Base-by-base conservation (phyloP, 2,113 vertebrate species). In the Cranoglanis bouderius region DNA sequence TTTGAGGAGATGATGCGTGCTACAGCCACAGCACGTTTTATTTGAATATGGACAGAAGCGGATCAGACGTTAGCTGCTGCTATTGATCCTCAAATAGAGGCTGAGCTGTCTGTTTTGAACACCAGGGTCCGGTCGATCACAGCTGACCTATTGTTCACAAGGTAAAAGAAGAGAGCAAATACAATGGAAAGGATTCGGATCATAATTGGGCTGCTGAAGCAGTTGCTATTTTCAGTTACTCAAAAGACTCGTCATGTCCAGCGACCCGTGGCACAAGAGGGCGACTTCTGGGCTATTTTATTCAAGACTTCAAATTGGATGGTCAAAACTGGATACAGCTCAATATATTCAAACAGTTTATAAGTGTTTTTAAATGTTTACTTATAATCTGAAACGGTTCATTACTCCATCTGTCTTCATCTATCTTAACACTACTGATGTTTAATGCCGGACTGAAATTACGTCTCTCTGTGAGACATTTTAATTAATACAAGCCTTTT, bases 21-120 rank as follows among this genome's bases (percentile, higher is more conserved):
- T 89, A 91, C 90, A 92, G 90, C 92, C 90, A 55, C 90, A 74
- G 91, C 87, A 88, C 88, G 77, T 91, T 82, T 90, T 93, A 93
- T 96, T 95, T 94, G 93, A 95, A 95, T 94, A 94, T 94, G 93
- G 93, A 95, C 93, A 91, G 86, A 92, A 90, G 91, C 88, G 75
- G 90, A 91, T 93, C 92, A 93, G 92, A 93, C 93, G 94, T 95
- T 94, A 93, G 91, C 89, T 93, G 92, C 91, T 93, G 91, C 90
- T 94, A 95, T 95, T 95, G 95, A 95, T 95, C 92, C 92, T 93
- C 90, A 92, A 93, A 94, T 94, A 89, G 93, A 90, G 91, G 88
- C 91, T 90, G 91, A 94, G 91, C 90, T 88, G 94, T 93, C 83
- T 90, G 90, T 91, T 90, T 88, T 87, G 88, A 92, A 92, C 53